Evolutionary conservation across 2,888 invertebrate genomes (phyloP).

Genomic region (Globia sparganii): DNA sequence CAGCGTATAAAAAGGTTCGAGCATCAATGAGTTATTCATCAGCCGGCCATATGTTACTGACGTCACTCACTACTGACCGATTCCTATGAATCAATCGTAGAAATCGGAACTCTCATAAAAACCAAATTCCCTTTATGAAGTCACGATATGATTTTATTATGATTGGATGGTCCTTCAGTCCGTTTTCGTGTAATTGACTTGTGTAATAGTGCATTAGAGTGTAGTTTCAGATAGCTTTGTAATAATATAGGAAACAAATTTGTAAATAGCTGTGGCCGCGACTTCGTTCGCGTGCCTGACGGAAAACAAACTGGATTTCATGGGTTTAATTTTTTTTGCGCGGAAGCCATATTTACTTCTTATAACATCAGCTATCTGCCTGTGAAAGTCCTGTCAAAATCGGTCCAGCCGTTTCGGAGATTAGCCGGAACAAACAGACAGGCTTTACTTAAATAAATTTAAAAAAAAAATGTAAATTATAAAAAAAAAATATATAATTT

Average conservation of each 20-base stretch:
- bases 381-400: too few relatives aligned
- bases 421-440: too few relatives aligned
- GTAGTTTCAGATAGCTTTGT: background rate
- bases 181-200: conserved; percentile 37
- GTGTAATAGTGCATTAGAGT: conserved; percentile 31
- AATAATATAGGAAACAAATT: background rate
- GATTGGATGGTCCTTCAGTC: conserved; percentile 49
- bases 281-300: too few relatives aligned
- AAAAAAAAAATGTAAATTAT: too few relatives aligned
- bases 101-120: conserved; percentile 47
- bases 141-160: conserved; percentile 40
- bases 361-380: too few relatives aligned
- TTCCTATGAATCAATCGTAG: conserved; percentile 52
- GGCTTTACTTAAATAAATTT: too few relatives aligned
- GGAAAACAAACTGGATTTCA: too few relatives aligned
- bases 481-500: too few relatives aligned
- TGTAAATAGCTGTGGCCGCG: background rate
- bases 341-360: too few relatives aligned
- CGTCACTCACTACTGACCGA: conserved; percentile 45
- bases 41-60: conserved; percentile 49
- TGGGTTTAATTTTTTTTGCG: too few relatives aligned
- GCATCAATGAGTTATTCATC: conserved; percentile 59
- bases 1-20: conserved; percentile 42
- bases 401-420: too few relatives aligned
- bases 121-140: conserved; percentile 50